These are phyloP conservation scores for Phyllotis vaccarum DNA, from an alignment of 2,797 vertebrate species.

Conservation along the genomic window DNA sequence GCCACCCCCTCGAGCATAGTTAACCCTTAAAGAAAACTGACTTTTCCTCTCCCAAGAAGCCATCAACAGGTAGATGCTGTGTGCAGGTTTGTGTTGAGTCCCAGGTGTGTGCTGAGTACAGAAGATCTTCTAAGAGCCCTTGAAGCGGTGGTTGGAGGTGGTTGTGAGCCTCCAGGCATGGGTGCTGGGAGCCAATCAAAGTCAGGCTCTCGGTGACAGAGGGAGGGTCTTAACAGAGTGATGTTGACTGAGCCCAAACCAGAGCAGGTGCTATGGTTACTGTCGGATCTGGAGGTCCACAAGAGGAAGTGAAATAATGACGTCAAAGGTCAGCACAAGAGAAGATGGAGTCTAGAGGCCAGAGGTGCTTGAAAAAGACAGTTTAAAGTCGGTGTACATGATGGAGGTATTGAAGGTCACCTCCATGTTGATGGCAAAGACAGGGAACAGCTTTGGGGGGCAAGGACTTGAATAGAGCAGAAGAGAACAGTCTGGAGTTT, in stretches of 20 bases:
- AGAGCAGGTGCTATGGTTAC: neutral
- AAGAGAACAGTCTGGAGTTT: neutral
- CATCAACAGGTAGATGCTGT: neutral
- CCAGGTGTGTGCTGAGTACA: too few species aligned
- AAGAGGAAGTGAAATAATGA: neutral
- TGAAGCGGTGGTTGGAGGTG: neutral
- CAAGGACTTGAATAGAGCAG: too few species aligned
- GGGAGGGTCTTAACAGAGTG: neutral
- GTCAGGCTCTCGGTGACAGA: accelerated
- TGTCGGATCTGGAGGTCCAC: neutral
- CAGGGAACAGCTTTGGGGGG: neutral
- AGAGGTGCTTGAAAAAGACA: neutral
- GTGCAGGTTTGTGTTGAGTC: too few species aligned
- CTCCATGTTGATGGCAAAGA: neutral
- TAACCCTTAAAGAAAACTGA: neutral
- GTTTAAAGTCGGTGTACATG: neutral
- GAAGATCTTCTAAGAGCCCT: too few species aligned
- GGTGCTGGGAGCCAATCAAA: neutral
- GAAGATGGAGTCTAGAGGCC: neutral
- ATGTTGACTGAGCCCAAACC: too few species aligned
- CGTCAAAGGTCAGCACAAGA: neutral
- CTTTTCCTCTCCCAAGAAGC: neutral
- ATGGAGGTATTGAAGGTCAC: neutral
- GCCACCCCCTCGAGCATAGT: neutral
- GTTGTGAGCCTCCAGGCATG: neutral